Evolutionary conservation across 1,140 invertebrate species (phyloP), one percentile per base, ranked within the genome.

Genomic region (Anastatus disparis): DNA sequence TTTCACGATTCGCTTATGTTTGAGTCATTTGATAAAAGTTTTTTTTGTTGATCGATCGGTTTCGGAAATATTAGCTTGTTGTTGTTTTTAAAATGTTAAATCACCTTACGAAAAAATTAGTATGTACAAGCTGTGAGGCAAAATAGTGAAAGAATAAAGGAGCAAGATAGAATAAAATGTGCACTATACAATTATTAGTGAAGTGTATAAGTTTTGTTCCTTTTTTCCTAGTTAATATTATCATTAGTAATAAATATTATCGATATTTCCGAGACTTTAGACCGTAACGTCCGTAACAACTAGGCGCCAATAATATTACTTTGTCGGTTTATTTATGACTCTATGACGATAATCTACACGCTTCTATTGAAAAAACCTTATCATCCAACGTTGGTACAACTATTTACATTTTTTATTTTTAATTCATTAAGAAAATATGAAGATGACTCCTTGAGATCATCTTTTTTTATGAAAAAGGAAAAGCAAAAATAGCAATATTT

Each of bases 401-500:
- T 71, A 71, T 71, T 56, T 71, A 71, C 69, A 71, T 13, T 58
- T 70, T 50, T n/a, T n/a, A n/a, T n/a, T 64, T 59, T 31, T 6
- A 44, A 4, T 69, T 61, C n/a, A 42, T 66, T 71, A 71, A 65
- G 55, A 71, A 71, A 71, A 71, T 71, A 71, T 71, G n/a, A 65
- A 59, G 62, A 66, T 65, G 61, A 24, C 44, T 38, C 46, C 35
- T 48, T 48, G 27, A 61, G 61, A 70, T 56, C 61, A 70, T 38
- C 68, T 64, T 70, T 17, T 67, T 52, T 71, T 50, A 59, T 53
- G 29, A 71, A 40, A 71, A 40, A 64, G 6, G 31, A 70, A 63
- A 63, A 55, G 52, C 70, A 71, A 65, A 71, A 58, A 52, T 66
- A 65, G 62, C 46, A 71, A 52, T 71, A 71, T 71, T 65, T 71